A percentile compares a stretch with the other conserved stretches of the same genome.
Conservation (phyloP, 2,888 invertebrate genomes). For the Salpingus planirostris region DNA sequence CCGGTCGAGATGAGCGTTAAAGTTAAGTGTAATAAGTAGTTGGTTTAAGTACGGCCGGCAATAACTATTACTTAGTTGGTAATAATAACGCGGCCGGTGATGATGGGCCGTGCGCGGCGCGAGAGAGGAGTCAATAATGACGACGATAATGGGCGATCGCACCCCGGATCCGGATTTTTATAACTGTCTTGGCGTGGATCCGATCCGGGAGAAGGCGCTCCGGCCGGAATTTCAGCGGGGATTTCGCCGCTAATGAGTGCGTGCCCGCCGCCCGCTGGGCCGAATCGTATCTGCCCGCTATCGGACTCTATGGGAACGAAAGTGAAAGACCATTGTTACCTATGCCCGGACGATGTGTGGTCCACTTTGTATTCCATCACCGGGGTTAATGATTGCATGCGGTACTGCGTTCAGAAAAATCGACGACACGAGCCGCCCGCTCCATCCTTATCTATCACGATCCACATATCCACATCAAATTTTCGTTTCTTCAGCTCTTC, state of each 20-base stretch:
- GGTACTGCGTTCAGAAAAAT: too few species aligned
- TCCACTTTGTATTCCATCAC: conserved; percentile 7
- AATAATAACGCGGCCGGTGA: conserved; percentile 33
- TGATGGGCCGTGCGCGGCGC: too few species aligned
- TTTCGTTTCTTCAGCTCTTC: too few species aligned
- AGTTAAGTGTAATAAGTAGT: conserved; percentile 34
- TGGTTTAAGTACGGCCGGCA: conserved; percentile 23
- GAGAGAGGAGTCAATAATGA: conserved; percentile 25
- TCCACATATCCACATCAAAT: too few species aligned
- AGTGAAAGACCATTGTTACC: conserved; percentile 2
- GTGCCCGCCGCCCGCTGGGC: too few species aligned
- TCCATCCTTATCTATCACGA: too few species aligned
- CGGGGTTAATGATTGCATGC: too few species aligned
- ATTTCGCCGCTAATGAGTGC: background rate
- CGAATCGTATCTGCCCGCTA: too few species aligned
- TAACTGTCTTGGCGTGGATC: conserved; percentile 22
- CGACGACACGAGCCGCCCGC: too few species aligned
- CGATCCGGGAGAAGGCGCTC: conserved; percentile 2
- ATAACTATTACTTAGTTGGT: conserved; percentile 32
- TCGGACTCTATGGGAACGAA: too few species aligned
- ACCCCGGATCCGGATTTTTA: conserved; percentile 27
- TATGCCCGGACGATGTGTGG: conserved; percentile 9
- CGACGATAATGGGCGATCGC: too few species aligned
- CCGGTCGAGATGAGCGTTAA: conserved; percentile 27
- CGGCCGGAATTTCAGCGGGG: background rate